Evolutionary conservation across 2,113 vertebrate genomes (phyloP).

Genomic region (Ivindomyrus marchei): DNA sequence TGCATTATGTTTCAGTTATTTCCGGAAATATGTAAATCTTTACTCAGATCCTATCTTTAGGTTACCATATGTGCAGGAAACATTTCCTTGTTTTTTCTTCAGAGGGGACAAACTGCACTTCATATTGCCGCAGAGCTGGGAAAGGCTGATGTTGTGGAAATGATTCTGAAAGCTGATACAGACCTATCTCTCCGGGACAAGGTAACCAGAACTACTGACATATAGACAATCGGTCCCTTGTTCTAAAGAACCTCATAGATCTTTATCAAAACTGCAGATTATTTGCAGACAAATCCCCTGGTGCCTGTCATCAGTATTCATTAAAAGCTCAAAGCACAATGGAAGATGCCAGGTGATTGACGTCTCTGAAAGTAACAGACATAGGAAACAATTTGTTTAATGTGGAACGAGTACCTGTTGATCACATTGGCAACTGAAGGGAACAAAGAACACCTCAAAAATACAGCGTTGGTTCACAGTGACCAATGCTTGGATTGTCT

Average conservation of each 20-base stretch:
- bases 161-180: constrained; percentile 69
- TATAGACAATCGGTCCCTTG: neutral
- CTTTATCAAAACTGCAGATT: neutral
- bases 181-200: constrained; percentile 65
- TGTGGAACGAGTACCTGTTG: neutral
- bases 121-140: constrained; percentile 79
- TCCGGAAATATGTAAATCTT: neutral
- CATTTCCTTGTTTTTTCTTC: constrained; percentile 1
- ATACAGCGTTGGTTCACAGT: neutral
- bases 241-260: neutral
- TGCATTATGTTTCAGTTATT: neutral
- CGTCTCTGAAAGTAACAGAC: neutral
- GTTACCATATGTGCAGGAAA: neutral
- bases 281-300: neutral
- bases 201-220: constrained; percentile 46
- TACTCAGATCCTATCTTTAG: neutral
- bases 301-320: neutral
- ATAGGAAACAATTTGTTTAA: neutral
- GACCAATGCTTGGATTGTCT: neutral
- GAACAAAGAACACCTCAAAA: neutral
- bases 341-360: neutral
- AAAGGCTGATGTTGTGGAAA: constrained; percentile 74
- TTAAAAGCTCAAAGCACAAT: neutral
- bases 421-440: neutral
- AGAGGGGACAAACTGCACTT: constrained; percentile 77